Evolutionary conservation across 1,140 invertebrate species (phyloP).

Genomic region (Piezodorus guildinii): DNA sequence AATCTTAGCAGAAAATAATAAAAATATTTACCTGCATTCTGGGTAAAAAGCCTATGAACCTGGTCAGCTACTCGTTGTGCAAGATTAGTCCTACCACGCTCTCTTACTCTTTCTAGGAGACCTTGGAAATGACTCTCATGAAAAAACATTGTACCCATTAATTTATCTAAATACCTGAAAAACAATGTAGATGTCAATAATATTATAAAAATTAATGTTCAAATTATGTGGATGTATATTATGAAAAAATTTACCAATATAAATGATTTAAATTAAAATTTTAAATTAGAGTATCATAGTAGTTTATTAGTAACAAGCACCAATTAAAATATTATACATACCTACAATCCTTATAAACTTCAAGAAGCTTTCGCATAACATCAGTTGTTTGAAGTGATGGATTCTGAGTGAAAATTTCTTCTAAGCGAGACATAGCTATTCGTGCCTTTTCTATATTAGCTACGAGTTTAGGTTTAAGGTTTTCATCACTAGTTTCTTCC

Average conservation of each 20-base stretch:
- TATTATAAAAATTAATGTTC: not conserved
- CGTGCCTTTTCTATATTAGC: constrained; percentile 61
- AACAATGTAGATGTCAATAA: constrained; percentile 7
- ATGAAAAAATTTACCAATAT: not conserved
- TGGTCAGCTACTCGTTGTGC: constrained; percentile 47
- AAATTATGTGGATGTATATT: not conserved
- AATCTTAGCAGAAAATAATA: no score
- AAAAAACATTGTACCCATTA: constrained; percentile 76
- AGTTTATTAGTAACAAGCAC: no score
- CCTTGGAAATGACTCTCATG: constrained; percentile 63
- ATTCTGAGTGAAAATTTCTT: constrained; percentile 63
- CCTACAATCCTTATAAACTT: constrained; percentile 76
- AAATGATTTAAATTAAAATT: no score
- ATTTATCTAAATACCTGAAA: constrained; percentile 55
- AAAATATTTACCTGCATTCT: not conserved
- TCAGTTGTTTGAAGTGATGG: constrained; percentile 57
- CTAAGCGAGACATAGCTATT: constrained; percentile 56
- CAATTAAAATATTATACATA: constrained; percentile 25
- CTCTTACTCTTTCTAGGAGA: constrained; percentile 45
- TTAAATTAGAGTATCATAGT: no score
- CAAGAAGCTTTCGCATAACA: constrained; percentile 64
- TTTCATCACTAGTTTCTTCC: constrained; percentile 33
- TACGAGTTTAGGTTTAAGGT: constrained; percentile 51
- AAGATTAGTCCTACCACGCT: constrained; percentile 39
- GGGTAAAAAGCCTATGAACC: constrained; percentile 39